Conservation (phyloP, 2,888 invertebrate genomes). For the Ditylenchus weischeri region DNA sequence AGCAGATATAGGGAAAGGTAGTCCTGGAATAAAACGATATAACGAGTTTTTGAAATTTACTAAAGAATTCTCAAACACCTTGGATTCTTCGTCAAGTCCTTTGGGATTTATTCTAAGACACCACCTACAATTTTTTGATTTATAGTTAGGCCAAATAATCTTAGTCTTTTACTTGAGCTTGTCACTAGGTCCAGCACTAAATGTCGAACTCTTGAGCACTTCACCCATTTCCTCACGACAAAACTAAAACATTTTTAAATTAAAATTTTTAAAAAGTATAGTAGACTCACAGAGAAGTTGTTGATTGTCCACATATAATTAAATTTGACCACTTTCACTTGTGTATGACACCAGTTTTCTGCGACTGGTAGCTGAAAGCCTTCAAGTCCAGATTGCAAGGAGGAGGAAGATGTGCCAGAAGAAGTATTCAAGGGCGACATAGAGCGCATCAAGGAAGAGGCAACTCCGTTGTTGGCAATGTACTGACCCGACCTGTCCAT, state of each 20-base stretch:
- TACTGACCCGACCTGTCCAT: conserved; percentile 22
- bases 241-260: conserved; percentile 65
- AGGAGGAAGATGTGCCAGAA: conserved; percentile 10
- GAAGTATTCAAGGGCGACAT: conserved; percentile 21
- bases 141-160: too few species aligned
- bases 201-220: conserved; percentile 97
- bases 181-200: conserved; percentile 60
- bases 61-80: conserved; percentile 59
- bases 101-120: conserved; percentile 99
- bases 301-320: conserved; percentile 99
- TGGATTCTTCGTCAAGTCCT: conserved; percentile 97
- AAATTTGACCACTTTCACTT: conserved; percentile 81
- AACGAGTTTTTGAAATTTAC: background rate
- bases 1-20: conserved; percentile 96
- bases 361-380: conserved; percentile 70
- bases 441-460: conserved; percentile 22
- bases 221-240: conserved; percentile 99
- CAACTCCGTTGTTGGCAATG: conserved; percentile 17
- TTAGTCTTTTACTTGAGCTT: conserved; percentile 68
- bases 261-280: too few species aligned
- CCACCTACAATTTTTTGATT: conserved; percentile 63
- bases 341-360: conserved; percentile 75
- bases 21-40: conserved; percentile 65
- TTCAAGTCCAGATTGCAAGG: conserved; percentile 1
- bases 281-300: conserved; percentile 76